These are phyloP conservation scores for Turritopsis dohrnii DNA, from an alignment of 30 jellyfish, hydroid and myxozoan species.

Conservation along the genomic window DNA sequence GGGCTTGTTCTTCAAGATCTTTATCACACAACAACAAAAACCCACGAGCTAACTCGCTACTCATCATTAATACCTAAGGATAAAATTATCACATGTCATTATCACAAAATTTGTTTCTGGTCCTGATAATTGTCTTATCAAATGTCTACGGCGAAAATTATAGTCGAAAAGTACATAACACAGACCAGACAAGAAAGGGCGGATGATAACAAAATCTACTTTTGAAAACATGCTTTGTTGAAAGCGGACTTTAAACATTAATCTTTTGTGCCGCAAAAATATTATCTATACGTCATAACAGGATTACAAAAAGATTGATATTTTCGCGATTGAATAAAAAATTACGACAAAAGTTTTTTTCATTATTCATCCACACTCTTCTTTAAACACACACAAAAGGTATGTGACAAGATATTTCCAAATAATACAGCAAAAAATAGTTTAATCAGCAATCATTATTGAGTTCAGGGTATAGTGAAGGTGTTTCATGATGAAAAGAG, in stretches of 20 bases:
- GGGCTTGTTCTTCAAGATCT: slow-evolving; percentile 15
- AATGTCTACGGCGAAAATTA: not conserved
- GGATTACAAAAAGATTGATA: not conserved
- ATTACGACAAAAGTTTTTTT: not conserved
- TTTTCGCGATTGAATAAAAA: not conserved
- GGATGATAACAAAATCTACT: too few species aligned
- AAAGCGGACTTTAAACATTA: too few species aligned
- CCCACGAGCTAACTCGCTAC: slow-evolving; percentile 20
- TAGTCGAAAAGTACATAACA: not conserved
- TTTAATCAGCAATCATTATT: too few species aligned
- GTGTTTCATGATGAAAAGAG: not conserved
- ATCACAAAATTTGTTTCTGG: not conserved
- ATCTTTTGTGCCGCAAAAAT: not conserved
- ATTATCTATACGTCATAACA: not conserved
- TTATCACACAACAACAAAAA: slow-evolving; percentile 16
- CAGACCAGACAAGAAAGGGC: not conserved
- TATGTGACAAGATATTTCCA: not conserved
- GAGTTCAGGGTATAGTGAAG: not conserved
- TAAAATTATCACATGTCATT: not conserved
- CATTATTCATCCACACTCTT: not conserved
- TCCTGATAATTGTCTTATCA: not conserved
- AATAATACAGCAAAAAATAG: not conserved
- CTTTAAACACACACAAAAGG: not conserved
- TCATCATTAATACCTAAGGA: not conserved
- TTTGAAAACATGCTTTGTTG: not conserved